phyloP scores from a whole-genome alignment of 2,888 invertebrate species.

The Pammene aurita region DNA sequence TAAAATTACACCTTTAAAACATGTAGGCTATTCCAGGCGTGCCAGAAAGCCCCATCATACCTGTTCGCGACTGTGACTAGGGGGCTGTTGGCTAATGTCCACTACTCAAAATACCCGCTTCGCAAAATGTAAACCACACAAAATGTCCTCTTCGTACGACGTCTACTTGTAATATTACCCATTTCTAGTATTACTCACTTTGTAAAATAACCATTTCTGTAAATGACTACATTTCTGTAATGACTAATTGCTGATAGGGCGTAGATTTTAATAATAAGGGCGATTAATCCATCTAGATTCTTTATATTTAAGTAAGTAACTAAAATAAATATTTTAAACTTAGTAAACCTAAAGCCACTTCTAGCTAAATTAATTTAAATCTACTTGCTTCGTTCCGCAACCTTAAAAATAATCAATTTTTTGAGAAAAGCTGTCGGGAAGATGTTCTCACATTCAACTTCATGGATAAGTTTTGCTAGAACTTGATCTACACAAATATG shows the following conservation, averaged over 20 bases:
- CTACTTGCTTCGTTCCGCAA: constrained; percentile 1
- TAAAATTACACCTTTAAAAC: too few relatives aligned
- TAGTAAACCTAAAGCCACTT: not conserved
- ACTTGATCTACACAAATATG: constrained; percentile 13
- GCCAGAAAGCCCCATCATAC: too few relatives aligned
- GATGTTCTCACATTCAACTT: constrained; percentile 15
- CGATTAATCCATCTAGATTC: not conserved
- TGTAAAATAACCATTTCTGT: constrained; percentile 8
- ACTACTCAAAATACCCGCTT: constrained; percentile 1
- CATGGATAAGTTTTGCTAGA: constrained; percentile 14
- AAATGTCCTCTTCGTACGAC: constrained; percentile 3
- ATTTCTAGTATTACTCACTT: constrained; percentile 10
- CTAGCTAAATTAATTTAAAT: not conserved
- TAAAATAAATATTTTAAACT: not conserved
- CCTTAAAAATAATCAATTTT: constrained; percentile 9
- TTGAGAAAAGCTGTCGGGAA: constrained; percentile 15
- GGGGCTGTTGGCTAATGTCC: too few relatives aligned
- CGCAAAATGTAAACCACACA: not conserved
- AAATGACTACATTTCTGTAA: constrained; percentile 10
- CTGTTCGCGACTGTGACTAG: too few relatives aligned
- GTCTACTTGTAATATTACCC: constrained; percentile 6
- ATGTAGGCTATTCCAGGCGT: too few relatives aligned
- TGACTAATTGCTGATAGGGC: not conserved
- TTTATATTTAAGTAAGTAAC: not conserved
- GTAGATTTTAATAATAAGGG: not conserved